Percentiles rank a stretch among this genome's conserved stretches.
Evolutionary conservation across 2,113 vertebrate species (phyloP).

Genomic region (Myotis davidii): DNA sequence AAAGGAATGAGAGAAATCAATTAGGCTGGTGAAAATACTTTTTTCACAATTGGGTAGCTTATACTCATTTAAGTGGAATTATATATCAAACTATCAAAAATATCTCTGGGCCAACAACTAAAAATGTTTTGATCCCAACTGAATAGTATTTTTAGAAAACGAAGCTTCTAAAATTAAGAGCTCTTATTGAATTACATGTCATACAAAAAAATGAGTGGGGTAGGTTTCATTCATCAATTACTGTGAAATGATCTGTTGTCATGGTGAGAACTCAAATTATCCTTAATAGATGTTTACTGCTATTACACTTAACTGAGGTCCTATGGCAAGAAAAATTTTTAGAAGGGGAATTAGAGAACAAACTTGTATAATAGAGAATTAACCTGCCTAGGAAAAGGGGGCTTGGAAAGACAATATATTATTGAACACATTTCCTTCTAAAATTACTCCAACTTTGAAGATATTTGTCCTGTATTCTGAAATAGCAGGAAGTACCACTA

Average conservation of each 20-base stretch:
- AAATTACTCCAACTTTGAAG: neutral
- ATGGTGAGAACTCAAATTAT: neutral
- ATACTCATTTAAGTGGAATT: neutral
- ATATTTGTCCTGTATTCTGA: neutral
- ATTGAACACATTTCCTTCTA: neutral
- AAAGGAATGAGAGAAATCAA: constrained; percentile 3
- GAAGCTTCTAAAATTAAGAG: neutral
- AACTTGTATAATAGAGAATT: neutral
- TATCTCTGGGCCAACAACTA: neutral
- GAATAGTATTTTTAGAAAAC: constrained; percentile 31
- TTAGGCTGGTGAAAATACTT: neutral
- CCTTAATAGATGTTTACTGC: neutral
- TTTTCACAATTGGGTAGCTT: neutral
- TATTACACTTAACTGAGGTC: neutral
- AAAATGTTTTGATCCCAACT: neutral
- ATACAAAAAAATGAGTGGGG: neutral
- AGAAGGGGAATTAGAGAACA: neutral
- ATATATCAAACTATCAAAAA: neutral
- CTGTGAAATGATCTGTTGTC: neutral
- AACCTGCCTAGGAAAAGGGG: neutral
- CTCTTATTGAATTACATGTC: neutral
- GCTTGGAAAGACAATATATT: neutral
- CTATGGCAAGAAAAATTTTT: neutral
- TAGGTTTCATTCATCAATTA: neutral
- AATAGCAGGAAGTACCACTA: neutral